These are phyloP conservation scores for Semnopithecus entellus DNA, from an alignment of 2,113 vertebrate genomes.

Conservation along the genomic window DNA sequence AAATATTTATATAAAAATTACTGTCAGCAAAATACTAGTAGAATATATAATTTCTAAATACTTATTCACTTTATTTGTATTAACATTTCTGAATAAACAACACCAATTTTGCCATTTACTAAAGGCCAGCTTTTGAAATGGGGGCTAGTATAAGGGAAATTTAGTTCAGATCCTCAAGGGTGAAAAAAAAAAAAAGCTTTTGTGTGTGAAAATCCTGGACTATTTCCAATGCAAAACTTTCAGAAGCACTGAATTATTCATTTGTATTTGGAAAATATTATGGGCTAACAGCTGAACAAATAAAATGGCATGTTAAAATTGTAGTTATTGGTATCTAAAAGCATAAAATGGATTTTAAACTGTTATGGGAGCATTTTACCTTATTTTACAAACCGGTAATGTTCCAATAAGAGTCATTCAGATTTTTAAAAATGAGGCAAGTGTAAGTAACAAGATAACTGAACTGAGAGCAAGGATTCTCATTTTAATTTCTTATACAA, in stretches of 20 bases:
- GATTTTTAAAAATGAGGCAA: slow-evolving; percentile 37
- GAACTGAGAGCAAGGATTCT: neutral
- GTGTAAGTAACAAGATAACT: neutral
- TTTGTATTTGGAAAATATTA: slow-evolving; percentile 72
- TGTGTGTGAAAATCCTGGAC: slow-evolving; percentile 3
- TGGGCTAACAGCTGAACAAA: slow-evolving; percentile 66
- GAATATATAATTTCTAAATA: neutral
- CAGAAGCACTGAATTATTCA: slow-evolving; percentile 69
- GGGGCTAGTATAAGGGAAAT: neutral
- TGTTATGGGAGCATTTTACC: slow-evolving; percentile 58
- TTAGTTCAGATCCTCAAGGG: neutral
- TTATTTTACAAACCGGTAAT: slow-evolving; percentile 58
- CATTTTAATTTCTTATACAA: neutral
- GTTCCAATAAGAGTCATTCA: slow-evolving; percentile 58
- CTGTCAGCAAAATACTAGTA: neutral
- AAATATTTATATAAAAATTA: slow-evolving; percentile 1
- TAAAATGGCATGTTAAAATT: slow-evolving; percentile 66
- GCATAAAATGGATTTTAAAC: slow-evolving; percentile 52
- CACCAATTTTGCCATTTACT: neutral
- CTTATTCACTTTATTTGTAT: neutral
- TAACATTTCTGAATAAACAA: neutral
- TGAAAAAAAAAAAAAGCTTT: neutral
- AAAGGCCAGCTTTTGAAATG: neutral
- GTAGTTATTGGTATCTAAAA: slow-evolving; percentile 59
- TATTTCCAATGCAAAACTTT: slow-evolving; percentile 49